A percentile compares a stretch with the other conserved stretches of the same genome.
Conservation (phyloP, 2,888 invertebrate genomes). For the Himalopsyche kuldschensis region DNA sequence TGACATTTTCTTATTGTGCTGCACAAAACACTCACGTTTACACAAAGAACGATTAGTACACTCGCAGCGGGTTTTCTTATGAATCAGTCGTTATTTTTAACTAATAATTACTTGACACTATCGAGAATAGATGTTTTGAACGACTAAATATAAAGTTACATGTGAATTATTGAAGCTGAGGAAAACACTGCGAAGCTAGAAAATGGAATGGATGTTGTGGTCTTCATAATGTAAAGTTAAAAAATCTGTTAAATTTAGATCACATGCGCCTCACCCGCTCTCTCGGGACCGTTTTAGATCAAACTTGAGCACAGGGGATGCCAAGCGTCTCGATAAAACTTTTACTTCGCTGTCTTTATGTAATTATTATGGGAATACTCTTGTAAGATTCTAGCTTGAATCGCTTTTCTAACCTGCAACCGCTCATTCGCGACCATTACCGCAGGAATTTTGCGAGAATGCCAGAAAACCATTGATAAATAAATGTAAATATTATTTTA, state of each 20-base stretch:
- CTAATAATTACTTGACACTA: background rate
- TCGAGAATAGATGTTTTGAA: background rate
- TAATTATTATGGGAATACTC: background rate
- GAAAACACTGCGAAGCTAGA: background rate
- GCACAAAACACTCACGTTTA: background rate
- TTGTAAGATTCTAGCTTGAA: background rate
- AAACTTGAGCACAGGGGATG: slow-evolving; percentile 1
- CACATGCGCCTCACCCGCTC: slow-evolving; percentile 23
- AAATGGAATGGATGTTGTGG: slow-evolving; percentile 9
- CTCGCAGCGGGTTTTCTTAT: slow-evolving; percentile 1
- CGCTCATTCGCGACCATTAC: background rate
- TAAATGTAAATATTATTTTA: background rate
- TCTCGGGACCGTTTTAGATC: slow-evolving; percentile 27
- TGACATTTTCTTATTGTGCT: background rate
- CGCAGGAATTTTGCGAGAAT: background rate
- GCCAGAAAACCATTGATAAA: background rate
- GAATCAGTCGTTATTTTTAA: slow-evolving; percentile 24
- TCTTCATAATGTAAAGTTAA: slow-evolving; percentile 14
- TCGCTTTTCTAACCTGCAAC: background rate
- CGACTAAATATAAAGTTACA: background rate
- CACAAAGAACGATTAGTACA: background rate
- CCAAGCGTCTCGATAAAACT: slow-evolving; percentile 4
- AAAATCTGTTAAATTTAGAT: slow-evolving; percentile 30
- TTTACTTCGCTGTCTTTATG: background rate
- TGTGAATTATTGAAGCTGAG: background rate